These are phyloP conservation scores for Rostratula benghalensis DNA, from an alignment of 2,113 vertebrate genomes.

Conservation along the genomic window DNA sequence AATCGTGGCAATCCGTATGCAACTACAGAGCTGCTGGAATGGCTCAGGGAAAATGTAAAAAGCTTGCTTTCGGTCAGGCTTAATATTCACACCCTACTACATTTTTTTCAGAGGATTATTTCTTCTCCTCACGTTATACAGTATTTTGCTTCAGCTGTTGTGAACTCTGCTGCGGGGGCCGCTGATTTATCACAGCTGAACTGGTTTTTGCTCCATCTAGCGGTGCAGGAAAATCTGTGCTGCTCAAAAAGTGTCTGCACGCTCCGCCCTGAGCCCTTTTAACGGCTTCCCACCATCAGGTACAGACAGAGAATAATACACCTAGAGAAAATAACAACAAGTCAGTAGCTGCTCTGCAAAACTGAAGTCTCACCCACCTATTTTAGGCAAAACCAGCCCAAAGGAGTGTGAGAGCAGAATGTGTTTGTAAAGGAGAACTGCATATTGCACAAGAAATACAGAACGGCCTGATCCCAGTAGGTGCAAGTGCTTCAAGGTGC, in stretches of 20 bases:
- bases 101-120: background rate
- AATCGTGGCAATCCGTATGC: background rate
- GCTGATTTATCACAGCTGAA: background rate
- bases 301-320: background rate
- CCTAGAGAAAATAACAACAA: background rate
- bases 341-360: background rate
- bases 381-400: background rate
- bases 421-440: background rate
- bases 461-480: background rate
- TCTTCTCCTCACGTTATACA: background rate
- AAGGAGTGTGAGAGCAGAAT: background rate
- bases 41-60: background rate
- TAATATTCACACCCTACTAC: background rate
- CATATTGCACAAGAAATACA: background rate
- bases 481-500: background rate
- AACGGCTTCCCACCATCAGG: background rate
- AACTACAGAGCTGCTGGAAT: background rate
- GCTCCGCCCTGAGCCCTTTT: rapidly evolving
- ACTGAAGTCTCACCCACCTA: background rate
- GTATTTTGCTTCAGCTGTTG: background rate
- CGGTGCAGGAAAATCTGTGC: background rate
- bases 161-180: background rate
- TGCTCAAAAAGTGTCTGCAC: background rate
- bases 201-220: slow-evolving; percentile 7
- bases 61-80: background rate